Conservation (phyloP, 1,140 invertebrate species). For the Lamellibrachia luymesi region DNA sequence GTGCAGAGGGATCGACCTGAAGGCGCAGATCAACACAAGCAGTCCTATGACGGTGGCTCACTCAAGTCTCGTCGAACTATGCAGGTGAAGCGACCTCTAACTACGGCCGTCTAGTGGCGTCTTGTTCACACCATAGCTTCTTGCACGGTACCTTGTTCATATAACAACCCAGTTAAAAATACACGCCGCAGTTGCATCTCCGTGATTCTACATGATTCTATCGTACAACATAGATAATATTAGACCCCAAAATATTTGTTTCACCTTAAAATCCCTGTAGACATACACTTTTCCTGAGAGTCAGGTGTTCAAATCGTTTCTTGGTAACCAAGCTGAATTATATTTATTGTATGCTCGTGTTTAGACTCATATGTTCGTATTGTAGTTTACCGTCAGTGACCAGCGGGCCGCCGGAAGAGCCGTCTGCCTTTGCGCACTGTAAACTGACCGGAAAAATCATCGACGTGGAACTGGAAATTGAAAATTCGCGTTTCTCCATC, state of each 20-base stretch:
- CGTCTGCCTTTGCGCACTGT: neutral
- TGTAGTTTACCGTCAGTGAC: neutral
- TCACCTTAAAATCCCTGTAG: no score
- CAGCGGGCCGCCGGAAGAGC: neutral
- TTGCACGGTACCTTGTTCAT: no score
- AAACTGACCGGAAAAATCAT: neutral
- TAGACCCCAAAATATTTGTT: no score
- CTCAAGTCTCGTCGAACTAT: neutral
- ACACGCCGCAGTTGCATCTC: no score
- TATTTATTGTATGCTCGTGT: neutral
- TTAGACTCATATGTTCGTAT: neutral
- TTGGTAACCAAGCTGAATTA: neutral
- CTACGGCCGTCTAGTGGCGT: neutral
- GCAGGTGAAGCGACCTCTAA: neutral
- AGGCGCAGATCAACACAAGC: neutral
- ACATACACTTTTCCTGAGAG: neutral
- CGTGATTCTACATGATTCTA: no score
- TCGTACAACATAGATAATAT: no score
- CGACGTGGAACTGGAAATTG: neutral
- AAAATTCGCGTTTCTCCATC: neutral
- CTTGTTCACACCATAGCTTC: no score
- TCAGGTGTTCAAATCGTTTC: neutral
- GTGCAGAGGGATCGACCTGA: neutral
- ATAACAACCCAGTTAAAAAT: no score
- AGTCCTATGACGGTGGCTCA: neutral